Base-by-base conservation (phyloP, 2,888 invertebrate species). In the Troides oblongomaculatus region DNA sequence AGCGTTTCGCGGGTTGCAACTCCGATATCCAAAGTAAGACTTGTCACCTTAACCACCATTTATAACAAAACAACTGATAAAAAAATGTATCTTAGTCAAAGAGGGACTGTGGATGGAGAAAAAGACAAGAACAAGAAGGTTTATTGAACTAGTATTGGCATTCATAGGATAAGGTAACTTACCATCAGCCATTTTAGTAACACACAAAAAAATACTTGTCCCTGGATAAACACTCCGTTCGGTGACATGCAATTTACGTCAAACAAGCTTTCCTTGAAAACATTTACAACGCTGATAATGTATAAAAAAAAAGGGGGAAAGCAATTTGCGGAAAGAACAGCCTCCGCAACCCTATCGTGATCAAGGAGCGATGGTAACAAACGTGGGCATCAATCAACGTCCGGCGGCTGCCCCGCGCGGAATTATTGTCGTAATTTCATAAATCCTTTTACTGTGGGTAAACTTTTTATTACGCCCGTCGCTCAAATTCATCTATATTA, bases 381-480 rank as follows among this genome's bases (percentile, higher is more conserved):
- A 73, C 73, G 69, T 68, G 73, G 72, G 75, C 76, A 80, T 79
- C 79, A 77, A 80, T 80, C 79, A 80, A 79, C 72, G 80, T 79
- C 79, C 72, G 71, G 64, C 56, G 64, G 64, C 66, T 72, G 73
- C 73, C 72, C 69, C 70, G 69, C 60, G 70, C 70, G 74, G 71
- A 75, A 76, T 73, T 72, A 74, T 72, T 75, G 74, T 72, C 72
- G 74, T 75, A 76, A 77, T 74, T 76, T 75, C 70, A 75, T 78
- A 74, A 76, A 70, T 71, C 68, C 68, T 73, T 73, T 72, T 72
- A 72, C 71, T 75, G 73, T 71, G 73, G 74, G 73, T 60, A 72
- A 73, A 75, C 73, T 70, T 74, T 74, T 74, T 74, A 71, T 73
- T 70, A 67, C 71, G 64, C 62, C 64, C 60, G 56, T 57, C 61